Base-by-base conservation (phyloP, 2,113 vertebrate genomes). In the Chionis minor region DNA sequence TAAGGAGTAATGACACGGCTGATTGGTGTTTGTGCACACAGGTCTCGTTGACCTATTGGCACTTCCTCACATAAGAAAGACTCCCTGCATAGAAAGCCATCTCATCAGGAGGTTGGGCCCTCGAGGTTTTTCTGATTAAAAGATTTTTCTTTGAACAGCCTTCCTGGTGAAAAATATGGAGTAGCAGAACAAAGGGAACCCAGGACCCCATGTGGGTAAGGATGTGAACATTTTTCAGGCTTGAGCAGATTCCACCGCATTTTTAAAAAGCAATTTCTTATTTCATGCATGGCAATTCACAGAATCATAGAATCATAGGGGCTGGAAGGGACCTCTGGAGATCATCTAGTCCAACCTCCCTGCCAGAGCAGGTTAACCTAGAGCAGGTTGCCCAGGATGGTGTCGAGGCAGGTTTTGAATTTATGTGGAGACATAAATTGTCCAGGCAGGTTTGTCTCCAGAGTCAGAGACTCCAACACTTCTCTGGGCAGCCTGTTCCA, bases 11-110 rank as follows among this genome's bases (percentile, higher is more conserved):
- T 75, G 69, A 90, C 88, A 92, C 1, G 32, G 88, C 28, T 77
- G 88, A 38, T 6, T 81, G 83, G 63, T 81, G 55, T 65, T 90
- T 14, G 4, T 49, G 42, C 67, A 71, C 72, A 61, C 16, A 92
- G 95, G 96, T 96, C 94, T 96, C 82, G 63, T 63, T 96, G 92
- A 94, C 95, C 90, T 84, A 80, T 28, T 88, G 86, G 88, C 80
- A 96, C 52, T 86, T 94, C 82, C 86, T 88, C 79, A 93, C 10
- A 0, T 81, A 73, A 90, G 78, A 94, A 92, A 87, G 72, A 59
- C 86, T 96, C 79, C 82, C 63, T 92, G 75, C 92, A 78, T 40
- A 81, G 82, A 94, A 96, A 94, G 33, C 18, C 51, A 42, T 69
- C 58, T 90, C 44, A 20, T 81, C 47, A 78, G 67, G 47, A 90